Evolutionary conservation across 2,797 vertebrate species (phyloP).

Genomic region (Yasuhikotakia modesta): DNA sequence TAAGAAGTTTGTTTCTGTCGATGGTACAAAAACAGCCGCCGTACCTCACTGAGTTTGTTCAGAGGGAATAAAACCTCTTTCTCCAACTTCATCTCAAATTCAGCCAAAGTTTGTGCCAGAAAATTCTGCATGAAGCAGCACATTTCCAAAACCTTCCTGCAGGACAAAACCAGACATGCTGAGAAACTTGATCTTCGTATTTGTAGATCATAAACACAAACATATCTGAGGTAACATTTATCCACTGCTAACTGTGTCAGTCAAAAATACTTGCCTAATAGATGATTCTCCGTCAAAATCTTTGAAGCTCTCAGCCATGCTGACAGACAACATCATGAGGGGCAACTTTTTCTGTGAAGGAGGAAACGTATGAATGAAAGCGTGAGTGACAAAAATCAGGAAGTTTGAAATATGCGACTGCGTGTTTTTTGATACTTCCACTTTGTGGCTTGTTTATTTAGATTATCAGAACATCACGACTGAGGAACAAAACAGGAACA

Average conservation of each 20-base stretch:
- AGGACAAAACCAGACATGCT: background rate
- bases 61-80: conserved; percentile 88
- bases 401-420: too few species aligned
- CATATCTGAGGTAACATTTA: too few species aligned
- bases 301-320: conserved; percentile 93
- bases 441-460: background rate
- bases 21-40: too few species aligned
- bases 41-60: conserved; percentile 92
- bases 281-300: conserved; percentile 91
- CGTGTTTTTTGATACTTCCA: conserved; percentile 1
- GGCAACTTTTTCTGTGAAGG: conserved; percentile 91
- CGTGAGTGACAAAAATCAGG: too few species aligned
- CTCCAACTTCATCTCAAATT: conserved; percentile 91
- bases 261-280: conserved; percentile 84
- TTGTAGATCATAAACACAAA: background rate
- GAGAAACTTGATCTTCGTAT: conserved; percentile 5
- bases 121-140: conserved; percentile 91
- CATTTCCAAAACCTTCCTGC: conserved; percentile 92
- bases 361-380: conserved; percentile 6
- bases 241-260: too few species aligned
- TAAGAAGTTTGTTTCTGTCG: too few species aligned
- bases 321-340: conserved; percentile 87
- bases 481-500: too few species aligned
- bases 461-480: too few species aligned
- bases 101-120: conserved; percentile 85